A percentile compares a stretch with the other conserved stretches of the same genome.
Evolutionary conservation across 1,140 invertebrate species (phyloP).

Genomic region (Ericerus pela): DNA sequence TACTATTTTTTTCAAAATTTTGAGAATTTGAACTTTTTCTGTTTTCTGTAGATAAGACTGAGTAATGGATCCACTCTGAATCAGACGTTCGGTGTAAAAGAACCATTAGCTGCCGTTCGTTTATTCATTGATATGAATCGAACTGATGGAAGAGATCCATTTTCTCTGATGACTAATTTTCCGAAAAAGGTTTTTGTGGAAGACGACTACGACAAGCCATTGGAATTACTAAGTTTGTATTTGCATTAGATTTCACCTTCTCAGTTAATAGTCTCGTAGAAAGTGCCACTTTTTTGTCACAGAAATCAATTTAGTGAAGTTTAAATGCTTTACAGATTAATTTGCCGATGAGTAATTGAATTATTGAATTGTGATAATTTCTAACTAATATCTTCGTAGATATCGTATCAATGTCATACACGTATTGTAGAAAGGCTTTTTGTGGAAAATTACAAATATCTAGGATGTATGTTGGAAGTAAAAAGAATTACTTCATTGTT

Average conservation of each 20-base stretch:
- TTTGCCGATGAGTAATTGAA: background rate
- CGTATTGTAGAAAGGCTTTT: too few relatives aligned
- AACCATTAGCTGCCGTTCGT: constrained; percentile 75
- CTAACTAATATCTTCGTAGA: too few relatives aligned
- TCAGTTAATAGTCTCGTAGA: background rate
- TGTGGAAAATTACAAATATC: too few relatives aligned
- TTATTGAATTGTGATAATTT: constrained; percentile 8
- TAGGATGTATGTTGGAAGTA: too few relatives aligned
- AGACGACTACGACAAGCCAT: constrained; percentile 75
- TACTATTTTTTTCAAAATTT: background rate
- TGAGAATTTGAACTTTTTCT: background rate
- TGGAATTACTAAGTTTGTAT: constrained; percentile 59
- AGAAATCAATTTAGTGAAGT: background rate
- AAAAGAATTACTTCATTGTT: too few relatives aligned
- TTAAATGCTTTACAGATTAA: background rate
- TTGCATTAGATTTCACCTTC: background rate
- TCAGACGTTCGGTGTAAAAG: constrained; percentile 68
- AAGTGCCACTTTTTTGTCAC: background rate
- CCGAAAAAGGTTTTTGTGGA: constrained; percentile 68
- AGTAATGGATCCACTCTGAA: constrained; percentile 52
- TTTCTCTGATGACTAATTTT: constrained; percentile 70
- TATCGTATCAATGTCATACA: too few relatives aligned
- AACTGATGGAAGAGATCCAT: constrained; percentile 43
- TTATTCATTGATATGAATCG: constrained; percentile 66
- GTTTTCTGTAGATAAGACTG: constrained; percentile 35